A percentile compares a stretch with the other conserved stretches of the same genome.
phyloP scores from a whole-genome alignment of 2,113 vertebrate genomes.

The Phyllostomus discolor region DNA sequence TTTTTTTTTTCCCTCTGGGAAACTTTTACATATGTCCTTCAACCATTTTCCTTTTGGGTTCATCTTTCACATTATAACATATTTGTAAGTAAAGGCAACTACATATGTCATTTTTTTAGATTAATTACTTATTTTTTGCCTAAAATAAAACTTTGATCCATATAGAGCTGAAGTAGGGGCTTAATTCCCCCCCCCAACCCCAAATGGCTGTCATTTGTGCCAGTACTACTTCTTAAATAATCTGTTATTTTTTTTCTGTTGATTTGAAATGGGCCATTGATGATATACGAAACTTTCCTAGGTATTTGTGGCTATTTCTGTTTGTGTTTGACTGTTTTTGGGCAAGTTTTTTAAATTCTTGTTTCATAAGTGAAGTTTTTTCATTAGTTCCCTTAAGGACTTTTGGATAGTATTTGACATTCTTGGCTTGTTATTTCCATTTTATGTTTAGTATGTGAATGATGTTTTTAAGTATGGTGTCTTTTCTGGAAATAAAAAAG shows the following conservation, averaged over 20 bases:
- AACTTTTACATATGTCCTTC: background rate
- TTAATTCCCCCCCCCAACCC: background rate
- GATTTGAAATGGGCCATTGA: background rate
- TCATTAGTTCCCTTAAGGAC: background rate
- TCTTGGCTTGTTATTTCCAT: background rate
- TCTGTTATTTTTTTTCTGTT: background rate
- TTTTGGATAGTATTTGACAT: background rate
- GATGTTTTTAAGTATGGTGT: background rate
- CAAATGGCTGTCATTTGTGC: background rate
- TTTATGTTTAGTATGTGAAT: constrained; percentile 18
- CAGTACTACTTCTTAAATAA: background rate
- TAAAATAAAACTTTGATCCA: background rate
- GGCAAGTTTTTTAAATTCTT: background rate
- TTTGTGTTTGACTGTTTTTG: background rate
- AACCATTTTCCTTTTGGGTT: background rate
- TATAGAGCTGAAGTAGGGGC: background rate
- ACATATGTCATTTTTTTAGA: background rate
- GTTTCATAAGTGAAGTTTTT: background rate
- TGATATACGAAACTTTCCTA: background rate
- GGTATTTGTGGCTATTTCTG: background rate
- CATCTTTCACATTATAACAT: background rate
- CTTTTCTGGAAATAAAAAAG: background rate
- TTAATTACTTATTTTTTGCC: background rate
- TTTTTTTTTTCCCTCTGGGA: background rate
- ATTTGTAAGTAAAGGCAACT: background rate